Conservation (phyloP, 2,888 invertebrate species). For the Augochlorella aurata region DNA sequence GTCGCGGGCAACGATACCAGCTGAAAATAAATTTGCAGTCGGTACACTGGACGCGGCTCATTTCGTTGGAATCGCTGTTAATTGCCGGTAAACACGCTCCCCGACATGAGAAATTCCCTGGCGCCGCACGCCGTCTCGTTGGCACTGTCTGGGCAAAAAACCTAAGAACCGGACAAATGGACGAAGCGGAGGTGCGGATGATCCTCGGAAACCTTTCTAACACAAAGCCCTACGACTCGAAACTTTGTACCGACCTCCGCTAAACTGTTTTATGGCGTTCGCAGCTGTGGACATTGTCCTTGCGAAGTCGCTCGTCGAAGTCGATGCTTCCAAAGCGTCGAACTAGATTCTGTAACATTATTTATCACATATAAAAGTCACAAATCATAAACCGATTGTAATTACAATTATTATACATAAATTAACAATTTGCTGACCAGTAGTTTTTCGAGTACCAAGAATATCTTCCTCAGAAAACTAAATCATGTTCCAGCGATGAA, state of each 20-base stretch:
- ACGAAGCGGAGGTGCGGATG: slow-evolving; percentile 34
- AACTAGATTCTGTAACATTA: too few relatives aligned
- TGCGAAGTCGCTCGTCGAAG: too few relatives aligned
- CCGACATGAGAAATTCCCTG: slow-evolving; percentile 67
- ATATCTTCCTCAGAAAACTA: too few relatives aligned
- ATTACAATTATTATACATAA: too few relatives aligned
- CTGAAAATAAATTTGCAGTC: slow-evolving; percentile 52
- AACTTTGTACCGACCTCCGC: neutral
- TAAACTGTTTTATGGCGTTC: too few relatives aligned
- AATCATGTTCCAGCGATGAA: neutral
- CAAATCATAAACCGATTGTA: too few relatives aligned
- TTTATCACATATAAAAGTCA: too few relatives aligned
- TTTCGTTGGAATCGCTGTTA: slow-evolving; percentile 66
- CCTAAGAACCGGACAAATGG: slow-evolving; percentile 22
- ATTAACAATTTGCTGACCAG: too few relatives aligned
- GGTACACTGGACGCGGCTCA: slow-evolving; percentile 49
- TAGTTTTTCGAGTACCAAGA: too few relatives aligned
- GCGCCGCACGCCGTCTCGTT: slow-evolving; percentile 62
- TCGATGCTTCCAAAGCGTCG: too few relatives aligned
- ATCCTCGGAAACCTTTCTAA: neutral
- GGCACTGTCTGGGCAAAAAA: slow-evolving; percentile 61
- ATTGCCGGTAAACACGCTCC: slow-evolving; percentile 65
- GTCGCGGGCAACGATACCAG: slow-evolving; percentile 5
- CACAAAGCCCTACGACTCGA: neutral
- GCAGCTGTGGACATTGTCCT: too few relatives aligned